Evolutionary conservation across 2,113 vertebrate genomes (phyloP), one percentile per base, ranked within the genome.

Genomic region (Cyanoliseus patagonus): DNA sequence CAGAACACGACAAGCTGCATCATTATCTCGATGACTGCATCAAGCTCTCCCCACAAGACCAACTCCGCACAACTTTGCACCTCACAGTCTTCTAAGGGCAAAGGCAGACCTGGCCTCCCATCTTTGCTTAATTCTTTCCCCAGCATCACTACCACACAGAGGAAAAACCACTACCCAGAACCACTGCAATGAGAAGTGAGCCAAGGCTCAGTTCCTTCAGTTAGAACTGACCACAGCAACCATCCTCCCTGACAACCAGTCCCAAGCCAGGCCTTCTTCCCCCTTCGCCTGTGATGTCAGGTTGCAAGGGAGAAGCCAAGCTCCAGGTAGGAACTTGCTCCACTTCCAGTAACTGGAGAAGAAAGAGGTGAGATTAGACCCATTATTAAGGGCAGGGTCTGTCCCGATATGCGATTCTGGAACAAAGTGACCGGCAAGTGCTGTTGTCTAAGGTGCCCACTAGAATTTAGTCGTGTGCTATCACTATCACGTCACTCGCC

Each of bases 391-490:
- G 81, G 67, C 92, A 94, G 95, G 94, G 69, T 87, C 96, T 85
- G 77, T 91, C 94, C 94, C 80, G 18, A 52, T 33, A 73, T 63
- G 88, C 86, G 0, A 27, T 64, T 88, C 94, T 89, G 86, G 74
- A 92, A 92, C 75, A 81, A 91, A 79, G 97, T 97, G 97, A 94
- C 89, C 1, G 87, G 83, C 85, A 92, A 92, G 97, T 97, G 97
- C 91, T 94, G 93, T 92, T 97, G 93, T 96, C 95, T 95, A 96
- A 73, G 16, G 96, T 97, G 97, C 94, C 86, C 93, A 1, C 93
- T 94, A 96, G 73, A 95, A 92, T 96, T 97, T 97, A 97, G 96
- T 90, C 0, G 63, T 96, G 97, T 96, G 96, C 88, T 92, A 19
- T 77, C 82, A 3, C 86, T 91, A 70, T 31, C 94, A 94, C 39